Base-by-base conservation (phyloP, 2,888 invertebrate genomes). In the Meloe dianella region DNA sequence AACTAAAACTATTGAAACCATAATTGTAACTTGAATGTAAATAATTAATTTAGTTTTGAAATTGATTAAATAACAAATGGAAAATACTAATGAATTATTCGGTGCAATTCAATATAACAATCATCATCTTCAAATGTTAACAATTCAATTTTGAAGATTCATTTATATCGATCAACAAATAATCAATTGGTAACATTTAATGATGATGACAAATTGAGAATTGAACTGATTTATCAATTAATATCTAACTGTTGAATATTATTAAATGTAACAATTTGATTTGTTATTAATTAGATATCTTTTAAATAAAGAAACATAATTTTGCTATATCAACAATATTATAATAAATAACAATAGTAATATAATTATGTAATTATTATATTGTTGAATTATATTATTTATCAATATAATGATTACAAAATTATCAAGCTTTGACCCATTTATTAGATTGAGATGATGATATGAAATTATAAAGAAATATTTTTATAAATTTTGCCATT, bases 251-350 rank as follows among this genome's bases (percentile, higher is more conserved):
- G 41, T 41, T 41, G n/a, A n/a, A 41, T 17, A n/a, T 17, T n/a
- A 41, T 51, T 51, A 20, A 51, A 51, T 51, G 20, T 47, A 20
- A n/a, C n/a, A n/a, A 41, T 17, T 17, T 41, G 7, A 4, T 20
- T 47, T 47, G 22, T 51, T 51, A 20, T 51, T 51, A 51, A 14
- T 47, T 20, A 47, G 20, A n/a, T 22, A 22, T 22, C 10, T 8
- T 2, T 22, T 51, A 51, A 35, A 12, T 35, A 35, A 35, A 12
- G 20, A 51, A 20, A 51, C 20, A 22, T 51, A 22, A 51, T 20
- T n/a, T 51, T 51, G 47, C 20, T 9, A 22, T 51, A 51, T 51
- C 47, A 51, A 9, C 47, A 51, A 51, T 51, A 51, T 51, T 51
- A 51, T 22, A 20, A 51, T 20, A n/a, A 47, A 20, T 22, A 51